phyloP scores from a whole-genome alignment of 2,113 vertebrate species.

The Columba livia region DNA sequence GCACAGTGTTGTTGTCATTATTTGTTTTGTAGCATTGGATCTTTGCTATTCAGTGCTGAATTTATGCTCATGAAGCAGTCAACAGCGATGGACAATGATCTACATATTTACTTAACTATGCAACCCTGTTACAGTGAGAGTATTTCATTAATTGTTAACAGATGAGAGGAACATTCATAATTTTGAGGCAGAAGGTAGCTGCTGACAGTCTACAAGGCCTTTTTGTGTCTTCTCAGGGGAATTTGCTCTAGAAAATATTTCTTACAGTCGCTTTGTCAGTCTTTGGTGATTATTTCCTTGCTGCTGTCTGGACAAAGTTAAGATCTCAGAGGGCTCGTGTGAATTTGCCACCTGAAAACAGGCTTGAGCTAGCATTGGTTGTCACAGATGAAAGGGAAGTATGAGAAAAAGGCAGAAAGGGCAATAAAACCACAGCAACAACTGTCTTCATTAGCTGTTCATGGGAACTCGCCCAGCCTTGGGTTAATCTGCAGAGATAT shows the following conservation, averaged over 20 bases:
- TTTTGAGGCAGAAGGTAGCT: background rate
- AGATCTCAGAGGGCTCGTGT: background rate
- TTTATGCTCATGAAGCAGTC: fast-evolving
- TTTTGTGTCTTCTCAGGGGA: background rate
- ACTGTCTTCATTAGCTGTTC: background rate
- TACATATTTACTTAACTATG: background rate
- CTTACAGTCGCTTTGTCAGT: background rate
- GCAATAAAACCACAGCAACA: background rate
- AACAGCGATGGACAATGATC: background rate
- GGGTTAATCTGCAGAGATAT: background rate
- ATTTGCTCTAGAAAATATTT: background rate
- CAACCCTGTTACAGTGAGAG: background rate
- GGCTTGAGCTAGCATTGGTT: background rate
- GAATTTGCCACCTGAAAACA: background rate
- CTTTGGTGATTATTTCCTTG: background rate
- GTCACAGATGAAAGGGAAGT: background rate
- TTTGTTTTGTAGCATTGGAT: background rate
- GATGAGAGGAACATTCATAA: background rate
- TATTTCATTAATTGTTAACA: background rate
- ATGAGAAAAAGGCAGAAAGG: background rate
- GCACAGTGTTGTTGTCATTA: background rate
- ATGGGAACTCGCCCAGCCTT: background rate
- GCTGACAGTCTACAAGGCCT: background rate
- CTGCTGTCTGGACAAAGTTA: background rate
- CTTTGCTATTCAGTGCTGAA: background rate